phyloP scores from a whole-genome alignment of 1,140 invertebrate genomes.

The Drosophila lacertosa region DNA sequence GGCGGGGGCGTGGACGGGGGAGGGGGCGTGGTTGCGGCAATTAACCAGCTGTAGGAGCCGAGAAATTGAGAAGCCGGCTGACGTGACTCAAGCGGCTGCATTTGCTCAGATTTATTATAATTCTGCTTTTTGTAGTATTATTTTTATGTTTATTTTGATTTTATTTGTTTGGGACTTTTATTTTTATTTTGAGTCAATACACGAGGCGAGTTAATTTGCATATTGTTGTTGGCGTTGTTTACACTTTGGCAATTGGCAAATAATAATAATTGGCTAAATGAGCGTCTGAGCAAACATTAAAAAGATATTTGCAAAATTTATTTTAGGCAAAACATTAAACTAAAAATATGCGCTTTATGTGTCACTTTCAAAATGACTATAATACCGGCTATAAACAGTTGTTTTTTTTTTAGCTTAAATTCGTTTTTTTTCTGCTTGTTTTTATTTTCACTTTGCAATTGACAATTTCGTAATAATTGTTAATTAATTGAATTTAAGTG shows the following conservation, averaged over 20 bases:
- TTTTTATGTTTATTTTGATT: conserved; percentile 13
- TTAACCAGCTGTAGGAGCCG: conserved; percentile 39
- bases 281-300: conserved; percentile 7
- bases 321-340: conserved; percentile 3
- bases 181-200: conserved; percentile 47
- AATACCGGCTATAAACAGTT: background rate
- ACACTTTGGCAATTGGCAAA: conserved; percentile 67
- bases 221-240: conserved; percentile 53
- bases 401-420: conserved; percentile 13
- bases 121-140: conserved; percentile 2
- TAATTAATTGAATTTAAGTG: conserved; percentile 43
- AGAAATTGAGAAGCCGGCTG: conserved; percentile 54
- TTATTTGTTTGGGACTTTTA: conserved; percentile 51
- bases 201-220: conserved; percentile 47
- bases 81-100: conserved; percentile 56
- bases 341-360: conserved; percentile 4
- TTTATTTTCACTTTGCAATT: background rate
- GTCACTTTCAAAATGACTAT: no score
- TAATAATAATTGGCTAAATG: conserved; percentile 35
- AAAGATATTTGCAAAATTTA: background rate
- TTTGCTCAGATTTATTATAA: conserved; percentile 45
- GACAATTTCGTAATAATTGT: conserved; percentile 52
- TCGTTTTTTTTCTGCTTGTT: background rate
- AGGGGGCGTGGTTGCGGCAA: conserved; percentile 31
- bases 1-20: no score